A percentile compares a stretch with the other conserved stretches of the same genome.
phyloP scores from a whole-genome alignment of 1,140 invertebrate genomes.

The Hormaphis cornu region DNA sequence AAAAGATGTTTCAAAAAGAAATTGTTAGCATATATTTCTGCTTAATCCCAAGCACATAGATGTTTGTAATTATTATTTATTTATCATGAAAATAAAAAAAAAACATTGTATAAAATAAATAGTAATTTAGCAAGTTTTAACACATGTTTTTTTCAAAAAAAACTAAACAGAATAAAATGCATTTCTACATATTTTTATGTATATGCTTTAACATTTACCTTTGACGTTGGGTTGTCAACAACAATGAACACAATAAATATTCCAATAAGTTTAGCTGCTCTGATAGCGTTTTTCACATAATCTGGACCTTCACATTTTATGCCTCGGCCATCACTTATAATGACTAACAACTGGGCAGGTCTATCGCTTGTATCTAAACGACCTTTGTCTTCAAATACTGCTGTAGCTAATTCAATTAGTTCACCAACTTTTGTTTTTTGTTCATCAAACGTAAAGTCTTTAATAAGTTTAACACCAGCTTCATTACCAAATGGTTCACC shows the following conservation, averaged over 20 bases:
- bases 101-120: too few relatives aligned
- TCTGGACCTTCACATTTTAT: conserved; percentile 82
- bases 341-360: conserved; percentile 77
- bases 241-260: conserved; percentile 94
- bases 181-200: too few relatives aligned
- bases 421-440: conserved; percentile 69
- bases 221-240: conserved; percentile 83
- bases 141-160: too few relatives aligned
- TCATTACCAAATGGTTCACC: conserved; percentile 74
- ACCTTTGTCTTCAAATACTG: conserved; percentile 50
- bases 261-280: conserved; percentile 64
- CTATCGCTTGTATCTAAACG: conserved; percentile 46
- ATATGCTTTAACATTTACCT: conserved; percentile 49
- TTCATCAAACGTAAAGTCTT: conserved; percentile 70
- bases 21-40: too few relatives aligned
- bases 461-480: conserved; percentile 64
- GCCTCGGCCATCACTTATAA: conserved; percentile 90
- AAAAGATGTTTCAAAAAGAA: too few relatives aligned
- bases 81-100: too few relatives aligned
- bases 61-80: too few relatives aligned
- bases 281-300: conserved; percentile 64
- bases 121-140: too few relatives aligned
- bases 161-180: too few relatives aligned
- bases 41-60: too few relatives aligned
- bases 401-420: conserved; percentile 66